Conservation (phyloP, 2,888 invertebrate genomes). For the Habroteleia sp. region DNA sequence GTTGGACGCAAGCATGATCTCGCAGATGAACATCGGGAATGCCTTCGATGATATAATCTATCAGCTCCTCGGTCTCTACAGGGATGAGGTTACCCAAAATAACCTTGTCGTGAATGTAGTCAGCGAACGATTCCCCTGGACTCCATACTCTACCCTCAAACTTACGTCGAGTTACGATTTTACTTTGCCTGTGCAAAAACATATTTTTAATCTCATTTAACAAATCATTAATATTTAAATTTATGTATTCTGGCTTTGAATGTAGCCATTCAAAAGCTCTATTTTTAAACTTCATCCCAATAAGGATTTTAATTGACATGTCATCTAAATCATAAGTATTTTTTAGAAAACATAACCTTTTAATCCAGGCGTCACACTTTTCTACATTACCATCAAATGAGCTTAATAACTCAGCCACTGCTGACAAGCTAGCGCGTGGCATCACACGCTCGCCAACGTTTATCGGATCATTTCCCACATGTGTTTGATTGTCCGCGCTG, state of each 20-base stretch:
- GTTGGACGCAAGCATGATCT: conserved; percentile 43
- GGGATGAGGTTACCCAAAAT: conserved; percentile 49
- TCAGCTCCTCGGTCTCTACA: conserved; percentile 35
- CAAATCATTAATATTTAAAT: conserved; percentile 36
- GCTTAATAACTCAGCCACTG: conserved; percentile 16
- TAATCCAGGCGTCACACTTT: conserved; percentile 27
- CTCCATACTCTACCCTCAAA: conserved; percentile 46
- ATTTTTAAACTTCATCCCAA: conserved; percentile 39
- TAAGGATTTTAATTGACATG: conserved; percentile 11
- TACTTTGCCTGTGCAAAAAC: conserved; percentile 36
- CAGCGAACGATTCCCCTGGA: conserved; percentile 32
- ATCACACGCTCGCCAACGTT: conserved; percentile 1
- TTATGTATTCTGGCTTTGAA: conserved; percentile 40
- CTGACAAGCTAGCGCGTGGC: conserved; percentile 11
- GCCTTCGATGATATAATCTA: conserved; percentile 24
- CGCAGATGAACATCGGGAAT: conserved; percentile 30
- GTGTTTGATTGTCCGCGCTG: neutral
- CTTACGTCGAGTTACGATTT: conserved; percentile 13
- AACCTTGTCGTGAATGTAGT: conserved; percentile 54
- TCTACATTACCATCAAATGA: conserved; percentile 27
- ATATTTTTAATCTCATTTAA: conserved; percentile 31
- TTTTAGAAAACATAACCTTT: conserved; percentile 30
- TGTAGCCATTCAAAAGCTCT: conserved; percentile 48
- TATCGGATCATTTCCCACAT: neutral
- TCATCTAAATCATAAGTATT: conserved; percentile 40